A percentile compares a stretch with the other conserved stretches of the same genome.
Conservation (phyloP, 2,888 invertebrate genomes). For the Mythimna vitellina region DNA sequence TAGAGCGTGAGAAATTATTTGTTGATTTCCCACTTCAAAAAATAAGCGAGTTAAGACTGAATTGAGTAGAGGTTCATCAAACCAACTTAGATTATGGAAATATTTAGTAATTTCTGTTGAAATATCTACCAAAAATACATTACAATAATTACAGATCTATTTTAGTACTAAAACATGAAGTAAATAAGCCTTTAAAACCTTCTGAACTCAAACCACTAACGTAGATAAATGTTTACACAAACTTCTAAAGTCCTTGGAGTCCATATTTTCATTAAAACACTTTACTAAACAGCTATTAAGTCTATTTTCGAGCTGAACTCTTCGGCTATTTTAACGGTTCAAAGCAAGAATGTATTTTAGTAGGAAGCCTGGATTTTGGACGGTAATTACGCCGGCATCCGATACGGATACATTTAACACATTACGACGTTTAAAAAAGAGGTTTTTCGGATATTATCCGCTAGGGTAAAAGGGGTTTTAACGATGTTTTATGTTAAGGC, state of each 20-base stretch:
- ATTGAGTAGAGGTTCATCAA: too few species aligned
- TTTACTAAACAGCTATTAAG: conserved; percentile 48
- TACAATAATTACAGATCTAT: background rate
- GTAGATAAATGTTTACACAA: conserved; percentile 38
- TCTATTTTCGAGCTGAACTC: conserved; percentile 35
- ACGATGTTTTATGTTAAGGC: conserved; percentile 22
- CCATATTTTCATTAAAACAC: conserved; percentile 56
- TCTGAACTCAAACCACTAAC: conserved; percentile 30
- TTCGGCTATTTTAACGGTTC: conserved; percentile 18
- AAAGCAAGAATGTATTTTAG: conserved; percentile 38
- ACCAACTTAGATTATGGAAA: too few species aligned
- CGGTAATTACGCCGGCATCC: conserved; percentile 51
- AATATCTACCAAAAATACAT: background rate
- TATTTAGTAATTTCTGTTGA: background rate
- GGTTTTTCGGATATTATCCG: conserved; percentile 40
- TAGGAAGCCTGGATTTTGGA: conserved; percentile 45
- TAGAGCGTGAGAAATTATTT: too few species aligned
- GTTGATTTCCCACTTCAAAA: too few species aligned
- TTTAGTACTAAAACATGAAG: background rate
- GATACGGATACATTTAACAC: conserved; percentile 41
- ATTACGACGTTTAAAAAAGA: conserved; percentile 41
- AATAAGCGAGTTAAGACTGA: too few species aligned
- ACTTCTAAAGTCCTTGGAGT: conserved; percentile 43
- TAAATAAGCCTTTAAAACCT: conserved; percentile 18
- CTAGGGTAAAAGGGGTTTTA: conserved; percentile 37